Evolutionary conservation across 2,888 invertebrate genomes (phyloP), one percentile per base, ranked within the genome.

Genomic region (Hirtodrosophila duncani): DNA sequence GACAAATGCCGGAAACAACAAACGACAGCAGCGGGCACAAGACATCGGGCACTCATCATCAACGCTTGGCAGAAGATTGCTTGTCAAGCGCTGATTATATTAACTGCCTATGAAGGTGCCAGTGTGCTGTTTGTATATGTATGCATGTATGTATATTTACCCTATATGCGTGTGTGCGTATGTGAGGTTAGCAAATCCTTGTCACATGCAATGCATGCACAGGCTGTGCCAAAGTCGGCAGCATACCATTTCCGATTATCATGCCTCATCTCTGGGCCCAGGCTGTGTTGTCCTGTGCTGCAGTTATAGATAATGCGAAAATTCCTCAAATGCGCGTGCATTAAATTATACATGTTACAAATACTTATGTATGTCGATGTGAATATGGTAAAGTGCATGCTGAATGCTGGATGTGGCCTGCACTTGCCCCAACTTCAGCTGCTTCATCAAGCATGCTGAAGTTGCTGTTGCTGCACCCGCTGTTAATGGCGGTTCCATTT

Each of bases 21-120:
- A 56, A 48, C 42, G 59, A 67, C 50, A 50, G 59, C 65, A 29
- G 10, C 9, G 24, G 21, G 30, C 27, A 43, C 50, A 26, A 41
- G 24, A 14, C 37, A 55, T 44, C 60, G 49, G 56, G 56, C 56
- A 61, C 61, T 74, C 70, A 57, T 55, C 59, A 51, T 57, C 67
- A 69, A 61, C 65, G 66, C 57, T 61, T 61, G 58, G 60, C 45
- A 58, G 55, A 59, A 74, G 68, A 75, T 77, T 77, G 70, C 74
- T 63, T 77, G 77, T 74, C 74, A 74, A 57, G 57, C 49, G 55
- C 58, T 71, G 74, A 72, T 71, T 71, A 70, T 70, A 74, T 74
- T 74, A 77, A 71, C 74, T 49, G 50, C 66, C 61, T 49, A 49
- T 58, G 60, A 49, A 65, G 50, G 53, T 43, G 36, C 17, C n/a